These are phyloP conservation scores for Amiota communis DNA, from an alignment of 2,888 invertebrate species.

Conservation along the genomic window DNA sequence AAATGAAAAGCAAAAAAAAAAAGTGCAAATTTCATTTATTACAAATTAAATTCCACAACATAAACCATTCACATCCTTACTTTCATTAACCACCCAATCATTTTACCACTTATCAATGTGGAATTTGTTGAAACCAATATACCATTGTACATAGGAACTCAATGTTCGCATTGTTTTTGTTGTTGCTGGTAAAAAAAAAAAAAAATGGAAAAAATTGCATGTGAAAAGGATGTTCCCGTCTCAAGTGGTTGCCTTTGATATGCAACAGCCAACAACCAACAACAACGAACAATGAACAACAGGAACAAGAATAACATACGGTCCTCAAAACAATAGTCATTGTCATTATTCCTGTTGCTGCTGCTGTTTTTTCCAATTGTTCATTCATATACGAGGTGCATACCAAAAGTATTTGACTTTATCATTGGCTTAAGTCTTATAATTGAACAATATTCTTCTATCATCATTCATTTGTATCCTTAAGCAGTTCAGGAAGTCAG, in stretches of 20 bases:
- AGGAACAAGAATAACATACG: conserved; percentile 14
- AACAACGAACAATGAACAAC: conserved; percentile 10
- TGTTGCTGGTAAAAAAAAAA: neutral
- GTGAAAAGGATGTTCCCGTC: conserved; percentile 23
- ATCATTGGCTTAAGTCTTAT: too few species aligned
- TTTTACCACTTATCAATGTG: too few species aligned
- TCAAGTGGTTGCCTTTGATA: conserved; percentile 55
- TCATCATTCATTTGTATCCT: too few species aligned
- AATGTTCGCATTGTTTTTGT: neutral
- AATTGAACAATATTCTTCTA: too few species aligned
- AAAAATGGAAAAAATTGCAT: neutral
- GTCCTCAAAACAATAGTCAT: conserved; percentile 31
- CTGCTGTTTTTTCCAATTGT: conserved; percentile 34
- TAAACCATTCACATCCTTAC: neutral
- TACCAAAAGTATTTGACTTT: too few species aligned
- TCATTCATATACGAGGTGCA: conserved; percentile 13
- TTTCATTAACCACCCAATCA: too few species aligned
- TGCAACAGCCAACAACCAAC: conserved; percentile 29
- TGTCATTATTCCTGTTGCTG: conserved; percentile 25
- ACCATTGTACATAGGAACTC: too few species aligned
- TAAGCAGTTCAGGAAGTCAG: too few species aligned
- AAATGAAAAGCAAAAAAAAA: neutral
- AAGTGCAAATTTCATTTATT: conserved; percentile 26
- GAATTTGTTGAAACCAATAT: too few species aligned
- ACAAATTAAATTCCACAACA: conserved; percentile 24